Base-by-base conservation (phyloP, 2,888 invertebrate species). In the Helicoverpa assulta region DNA sequence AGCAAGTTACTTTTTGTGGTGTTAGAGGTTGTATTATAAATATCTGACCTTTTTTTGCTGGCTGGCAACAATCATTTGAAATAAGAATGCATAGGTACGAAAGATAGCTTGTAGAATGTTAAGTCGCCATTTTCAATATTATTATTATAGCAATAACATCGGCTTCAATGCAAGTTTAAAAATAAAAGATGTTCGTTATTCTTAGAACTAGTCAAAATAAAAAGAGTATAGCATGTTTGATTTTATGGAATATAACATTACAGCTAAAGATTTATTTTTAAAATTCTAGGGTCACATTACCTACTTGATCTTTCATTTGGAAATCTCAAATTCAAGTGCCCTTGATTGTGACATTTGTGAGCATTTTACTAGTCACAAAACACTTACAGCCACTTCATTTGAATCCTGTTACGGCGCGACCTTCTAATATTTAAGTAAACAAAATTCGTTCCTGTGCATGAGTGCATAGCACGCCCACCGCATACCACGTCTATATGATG, bases 351-450 rank as follows among this genome's bases (percentile, higher is more conserved):
- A 64, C 19, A 50, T 56, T 40, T 37, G 53, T 47, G 57, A 51
- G 16, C 21, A 29, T 61, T 57, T 29, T 7, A 47, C 52, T 50
- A 12, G 10, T 43, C 52, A 52, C 33, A 37, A 57, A 61, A 60
- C 29, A 59, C 29, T 72, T 26, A 73, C 21, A 47, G 66, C 67
- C 57, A 77, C 68, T 73, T 63, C 67, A 69, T 82, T 78, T 43
- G 63, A 76, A 71, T 74, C 67, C 55, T 64, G 43, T 71, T 73
- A 76, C 61, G 54, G 68, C 70, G 43, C 56, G 61, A 66, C 63
- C 63, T 73, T 66, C 57, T 58, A 74, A 66, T 70, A 59, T 60
- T 37, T 72, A 80, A 72, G 76, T 78, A 81, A 81, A 83, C 81
- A 81, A 73, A 70, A 67, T 64, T 47, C 51, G 19, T 52, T 64